Percentiles rank a stretch among this genome's conserved stretches.
These are phyloP conservation scores for Axea sp. DNA, from an alignment of 2,888 invertebrate genomes.

Conservation along the genomic window DNA sequence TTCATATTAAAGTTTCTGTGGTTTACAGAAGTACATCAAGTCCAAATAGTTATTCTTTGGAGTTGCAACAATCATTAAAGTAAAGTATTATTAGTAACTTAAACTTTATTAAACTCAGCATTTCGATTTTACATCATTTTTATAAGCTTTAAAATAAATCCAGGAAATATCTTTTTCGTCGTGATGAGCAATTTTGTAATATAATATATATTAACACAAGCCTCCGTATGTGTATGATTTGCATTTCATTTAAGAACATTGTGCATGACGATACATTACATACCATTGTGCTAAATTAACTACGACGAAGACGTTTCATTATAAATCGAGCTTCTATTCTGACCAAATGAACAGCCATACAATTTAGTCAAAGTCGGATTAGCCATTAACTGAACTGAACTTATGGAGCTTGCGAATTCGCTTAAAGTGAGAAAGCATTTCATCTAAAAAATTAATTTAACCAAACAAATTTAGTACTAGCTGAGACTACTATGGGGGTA, in stretches of 20 bases:
- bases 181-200: no score
- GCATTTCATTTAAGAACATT: neutral
- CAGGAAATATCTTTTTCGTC: neutral
- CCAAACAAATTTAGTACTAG: no score
- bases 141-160: neutral
- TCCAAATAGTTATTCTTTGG: slow-evolving; percentile 27
- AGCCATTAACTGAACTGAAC: slow-evolving; percentile 12
- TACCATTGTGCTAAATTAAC: slow-evolving; percentile 7
- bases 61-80: slow-evolving; percentile 12
- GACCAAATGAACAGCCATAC: slow-evolving; percentile 17
- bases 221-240: neutral
- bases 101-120: slow-evolving; percentile 9
- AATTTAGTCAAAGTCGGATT: slow-evolving; percentile 14
- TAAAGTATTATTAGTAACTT: slow-evolving; percentile 10
- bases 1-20: slow-evolving; percentile 31
- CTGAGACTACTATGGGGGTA: no score
- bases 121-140: neutral
- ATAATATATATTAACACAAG: neutral
- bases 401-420: neutral
- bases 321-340: slow-evolving; percentile 25
- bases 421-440: neutral
- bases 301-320: slow-evolving; percentile 22
- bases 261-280: slow-evolving; percentile 3
- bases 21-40: slow-evolving; percentile 25
- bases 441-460: neutral